Evolutionary conservation across 1,140 invertebrate species (phyloP).

Genomic region (Sinonovacula constricta): DNA sequence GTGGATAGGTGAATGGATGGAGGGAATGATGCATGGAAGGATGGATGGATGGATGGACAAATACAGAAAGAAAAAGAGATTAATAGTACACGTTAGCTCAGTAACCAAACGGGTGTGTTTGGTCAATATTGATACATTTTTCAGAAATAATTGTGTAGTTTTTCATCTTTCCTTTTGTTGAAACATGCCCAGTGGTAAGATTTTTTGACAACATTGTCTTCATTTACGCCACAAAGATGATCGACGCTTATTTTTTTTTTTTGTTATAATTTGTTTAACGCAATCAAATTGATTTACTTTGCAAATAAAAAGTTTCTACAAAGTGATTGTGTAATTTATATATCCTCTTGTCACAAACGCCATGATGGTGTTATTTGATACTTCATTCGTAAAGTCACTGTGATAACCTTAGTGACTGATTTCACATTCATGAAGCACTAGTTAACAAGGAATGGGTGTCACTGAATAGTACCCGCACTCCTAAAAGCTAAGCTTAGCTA

Average conservation of each 20-base stretch:
- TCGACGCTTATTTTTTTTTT: not conserved
- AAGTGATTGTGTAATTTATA: conserved; percentile 46
- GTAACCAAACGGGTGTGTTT: conserved; percentile 1
- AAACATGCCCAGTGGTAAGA: not conserved
- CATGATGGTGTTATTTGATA: not conserved
- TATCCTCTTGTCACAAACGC: conserved; percentile 48
- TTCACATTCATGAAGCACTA: conserved; percentile 51
- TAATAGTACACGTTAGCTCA: too few species aligned
- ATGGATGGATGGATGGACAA: too few species aligned
- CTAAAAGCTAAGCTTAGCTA: conserved; percentile 69
- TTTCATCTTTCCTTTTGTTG: conserved; percentile 12
- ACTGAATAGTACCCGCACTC: conserved; percentile 72
- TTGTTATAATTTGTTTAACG: conserved; percentile 16
- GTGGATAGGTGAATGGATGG: too few species aligned
- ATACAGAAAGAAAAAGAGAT: too few species aligned
- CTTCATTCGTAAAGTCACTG: conserved; percentile 26
- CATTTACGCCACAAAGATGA: not conserved
- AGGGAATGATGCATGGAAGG: too few species aligned
- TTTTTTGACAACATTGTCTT: conserved; percentile 3
- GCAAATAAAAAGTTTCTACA: conserved; percentile 5
- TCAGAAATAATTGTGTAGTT: conserved; percentile 24
- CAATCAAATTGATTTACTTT: conserved; percentile 23
- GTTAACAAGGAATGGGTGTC: conserved; percentile 77
- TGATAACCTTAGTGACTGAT: not conserved
- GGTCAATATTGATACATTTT: not conserved